Base-by-base conservation (phyloP, 2,797 vertebrate species). In the Xenentodon cancila region DNA sequence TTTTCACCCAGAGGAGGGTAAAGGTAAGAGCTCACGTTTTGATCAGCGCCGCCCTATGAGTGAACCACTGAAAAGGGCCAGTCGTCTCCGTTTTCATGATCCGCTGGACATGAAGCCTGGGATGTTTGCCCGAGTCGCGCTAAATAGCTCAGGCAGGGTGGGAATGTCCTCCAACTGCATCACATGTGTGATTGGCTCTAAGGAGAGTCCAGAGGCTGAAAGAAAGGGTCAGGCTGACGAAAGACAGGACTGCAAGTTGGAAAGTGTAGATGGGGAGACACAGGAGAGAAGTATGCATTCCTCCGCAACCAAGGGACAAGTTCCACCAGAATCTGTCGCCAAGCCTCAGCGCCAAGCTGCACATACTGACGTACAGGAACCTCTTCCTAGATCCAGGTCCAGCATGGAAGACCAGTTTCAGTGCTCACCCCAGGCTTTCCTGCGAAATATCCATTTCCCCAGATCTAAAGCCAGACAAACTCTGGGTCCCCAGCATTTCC, bases 121-220 rank as follows among this genome's bases (percentile, higher is more conserved):
- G 0, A 90, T 93, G 64, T 96, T 95, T 0, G 93, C 94, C 37
- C 94, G 94, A 9, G 93, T 96, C 0, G 91, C 95, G 13, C 84
- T 96, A 56, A 95, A 90, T 75, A 93, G 95, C 84, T 93, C 94
- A 1, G 95, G 96, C 67, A 93, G 92, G 66, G 92, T 96, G 3
- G 95, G 95, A 8, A 80, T 99, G 92, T 94, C 95, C 0, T 95
- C 95, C 85, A 95, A 96, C 75, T 99, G 97, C 91, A 96, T 98
- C 82, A 95, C 93, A 20, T 99, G 96, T 50, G 89, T 97, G 85
- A 88, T 95, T 25, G 95, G 95, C 75, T 92, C 94, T 57, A 94
- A 92, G 20, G 90, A 95, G 16, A 94, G 96, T 72, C 94, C 94
- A 2, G 95, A 96, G 21, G 37, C 89, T 0, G 94, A 97, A 59